phyloP scores from a whole-genome alignment of 2,113 vertebrate genomes.

The Elaphurus davidianus region DNA sequence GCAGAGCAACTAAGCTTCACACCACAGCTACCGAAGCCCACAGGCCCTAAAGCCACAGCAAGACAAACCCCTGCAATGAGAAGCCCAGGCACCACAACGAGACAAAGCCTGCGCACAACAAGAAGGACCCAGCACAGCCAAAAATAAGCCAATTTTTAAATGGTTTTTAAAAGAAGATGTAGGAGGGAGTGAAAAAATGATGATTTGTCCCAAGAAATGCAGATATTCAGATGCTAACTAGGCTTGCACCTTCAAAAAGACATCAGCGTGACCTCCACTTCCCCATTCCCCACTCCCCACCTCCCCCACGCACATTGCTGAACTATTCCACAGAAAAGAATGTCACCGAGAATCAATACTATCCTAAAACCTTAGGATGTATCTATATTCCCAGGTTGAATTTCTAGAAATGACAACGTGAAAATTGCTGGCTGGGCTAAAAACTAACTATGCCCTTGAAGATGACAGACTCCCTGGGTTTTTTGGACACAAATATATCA shows the following conservation, averaged over 20 bases:
- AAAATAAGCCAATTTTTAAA: background rate
- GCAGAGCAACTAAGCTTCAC: background rate
- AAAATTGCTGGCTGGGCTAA: background rate
- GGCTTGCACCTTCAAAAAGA: background rate
- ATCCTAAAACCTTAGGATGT: background rate
- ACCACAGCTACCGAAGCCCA: background rate
- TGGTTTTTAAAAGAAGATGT: background rate
- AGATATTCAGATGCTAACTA: background rate
- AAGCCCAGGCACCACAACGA: rapidly evolving
- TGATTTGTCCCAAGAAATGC: background rate
- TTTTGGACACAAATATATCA: background rate
- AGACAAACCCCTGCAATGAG: background rate
- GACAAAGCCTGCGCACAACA: background rate
- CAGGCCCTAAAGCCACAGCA: background rate
- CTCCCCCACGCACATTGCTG: background rate
- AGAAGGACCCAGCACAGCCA: background rate
- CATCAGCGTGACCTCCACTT: background rate
- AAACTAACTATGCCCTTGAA: background rate
- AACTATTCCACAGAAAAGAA: background rate
- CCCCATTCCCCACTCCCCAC: too few species aligned
- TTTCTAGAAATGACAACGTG: background rate
- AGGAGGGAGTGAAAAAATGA: background rate
- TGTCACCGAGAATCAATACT: background rate
- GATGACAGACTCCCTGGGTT: background rate
- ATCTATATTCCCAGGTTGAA: background rate